Conservation (phyloP, 2,888 invertebrate genomes). For the Antheraea yamamai region DNA sequence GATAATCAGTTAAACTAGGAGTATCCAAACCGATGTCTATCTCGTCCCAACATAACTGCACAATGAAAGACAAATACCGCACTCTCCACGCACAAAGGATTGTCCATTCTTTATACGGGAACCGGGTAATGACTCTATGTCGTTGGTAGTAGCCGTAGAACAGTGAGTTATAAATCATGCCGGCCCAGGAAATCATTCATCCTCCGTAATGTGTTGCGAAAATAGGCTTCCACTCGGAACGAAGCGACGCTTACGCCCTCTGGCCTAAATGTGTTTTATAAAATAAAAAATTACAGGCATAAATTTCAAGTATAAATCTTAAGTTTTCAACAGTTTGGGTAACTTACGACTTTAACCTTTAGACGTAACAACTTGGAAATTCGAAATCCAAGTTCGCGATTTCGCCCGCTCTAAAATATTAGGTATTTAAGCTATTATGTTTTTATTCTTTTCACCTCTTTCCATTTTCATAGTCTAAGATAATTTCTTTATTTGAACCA, state of each 20-base stretch:
- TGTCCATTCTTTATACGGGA: slow-evolving; percentile 67
- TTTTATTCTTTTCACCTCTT: not conserved
- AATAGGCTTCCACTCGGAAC: slow-evolving; percentile 75
- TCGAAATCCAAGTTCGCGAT: not conserved
- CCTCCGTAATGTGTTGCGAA: slow-evolving; percentile 80
- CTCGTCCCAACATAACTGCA: slow-evolving; percentile 33
- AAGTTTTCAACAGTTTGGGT: slow-evolving; percentile 33
- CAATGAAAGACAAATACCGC: slow-evolving; percentile 73
- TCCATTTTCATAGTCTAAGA: not conserved
- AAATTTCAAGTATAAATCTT: slow-evolving; percentile 60
- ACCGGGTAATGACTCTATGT: slow-evolving; percentile 68
- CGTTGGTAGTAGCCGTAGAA: slow-evolving; percentile 42
- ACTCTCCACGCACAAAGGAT: slow-evolving; percentile 66
- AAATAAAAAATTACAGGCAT: slow-evolving; percentile 60
- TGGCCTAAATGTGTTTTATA: slow-evolving; percentile 63
- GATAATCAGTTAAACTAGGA: not conserved
- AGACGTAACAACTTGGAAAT: not conserved
- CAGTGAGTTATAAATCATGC: slow-evolving; percentile 73
- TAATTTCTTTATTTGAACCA: not conserved
- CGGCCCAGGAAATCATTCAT: slow-evolving; percentile 80
- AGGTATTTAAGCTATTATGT: not conserved
- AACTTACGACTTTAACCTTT: slow-evolving; percentile 12
- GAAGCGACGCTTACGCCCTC: slow-evolving; percentile 62
- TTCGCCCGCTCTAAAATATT: not conserved
- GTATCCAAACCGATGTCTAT: not conserved